phyloP scores from a whole-genome alignment of 2,888 invertebrate genomes.

The Drosophila falleni region DNA sequence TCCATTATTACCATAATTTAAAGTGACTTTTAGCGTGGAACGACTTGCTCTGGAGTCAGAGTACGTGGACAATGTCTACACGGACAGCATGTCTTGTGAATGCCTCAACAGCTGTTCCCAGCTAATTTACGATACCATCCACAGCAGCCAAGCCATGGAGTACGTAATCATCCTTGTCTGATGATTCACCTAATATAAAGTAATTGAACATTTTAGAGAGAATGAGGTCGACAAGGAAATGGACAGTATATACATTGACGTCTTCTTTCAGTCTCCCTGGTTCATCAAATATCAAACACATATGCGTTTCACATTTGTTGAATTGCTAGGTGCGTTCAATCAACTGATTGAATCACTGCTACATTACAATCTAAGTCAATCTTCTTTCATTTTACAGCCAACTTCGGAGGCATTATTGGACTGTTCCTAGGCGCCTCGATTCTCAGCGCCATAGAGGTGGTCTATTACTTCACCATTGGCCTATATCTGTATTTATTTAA shows the following conservation, averaged over 20 bases:
- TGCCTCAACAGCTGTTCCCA: conserved; percentile 82
- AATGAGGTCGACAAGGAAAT: conserved; percentile 26
- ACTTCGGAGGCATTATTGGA: conserved; percentile 86
- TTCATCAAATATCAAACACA: conserved; percentile 84
- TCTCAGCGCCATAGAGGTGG: conserved; percentile 85
- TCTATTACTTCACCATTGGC: conserved; percentile 84
- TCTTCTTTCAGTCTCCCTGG: conserved; percentile 83
- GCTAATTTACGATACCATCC: conserved; percentile 68
- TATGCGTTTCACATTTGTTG: conserved; percentile 85
- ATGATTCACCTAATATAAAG: background rate
- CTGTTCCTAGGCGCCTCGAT: conserved; percentile 86
- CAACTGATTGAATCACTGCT: background rate
- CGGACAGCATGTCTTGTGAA: conserved; percentile 81
- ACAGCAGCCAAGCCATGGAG: conserved; percentile 64
- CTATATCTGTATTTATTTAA: conserved; percentile 66
- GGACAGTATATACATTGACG: conserved; percentile 71
- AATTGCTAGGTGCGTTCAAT: conserved; percentile 82
- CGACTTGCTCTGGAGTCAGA: conserved; percentile 63
- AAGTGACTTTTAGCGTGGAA: conserved; percentile 69
- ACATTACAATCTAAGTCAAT: background rate
- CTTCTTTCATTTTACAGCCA: conserved; percentile 79
- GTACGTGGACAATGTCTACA: conserved; percentile 68
- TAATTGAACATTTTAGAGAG: conserved; percentile 21
- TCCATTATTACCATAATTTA: background rate
- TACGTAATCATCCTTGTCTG: conserved; percentile 43